Percentiles rank a stretch among this genome's conserved stretches.
Evolutionary conservation across 1,140 invertebrate genomes (phyloP).

Genomic region (Episyrphus balteatus): DNA sequence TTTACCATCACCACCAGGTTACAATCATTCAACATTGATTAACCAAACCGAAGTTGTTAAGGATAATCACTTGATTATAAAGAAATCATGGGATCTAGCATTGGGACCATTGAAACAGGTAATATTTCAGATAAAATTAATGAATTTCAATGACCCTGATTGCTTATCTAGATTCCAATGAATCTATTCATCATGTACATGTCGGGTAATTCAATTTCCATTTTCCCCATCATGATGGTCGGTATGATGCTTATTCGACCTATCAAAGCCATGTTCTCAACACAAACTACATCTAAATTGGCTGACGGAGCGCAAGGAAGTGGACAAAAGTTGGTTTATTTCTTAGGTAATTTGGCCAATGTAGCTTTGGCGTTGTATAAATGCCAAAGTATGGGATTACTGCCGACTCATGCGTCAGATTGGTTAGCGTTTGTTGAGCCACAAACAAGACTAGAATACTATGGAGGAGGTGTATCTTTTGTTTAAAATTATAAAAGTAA

Average conservation of each 20-base stretch:
- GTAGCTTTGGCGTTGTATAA: conserved; percentile 92
- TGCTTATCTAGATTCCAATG: conserved; percentile 93
- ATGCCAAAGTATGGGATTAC: conserved; percentile 95
- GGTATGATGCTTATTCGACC: conserved; percentile 95
- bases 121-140: conserved; percentile 5
- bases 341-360: conserved; percentile 90
- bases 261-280: conserved; percentile 86
- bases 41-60: conserved; percentile 62
- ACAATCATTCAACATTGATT: conserved; percentile 56
- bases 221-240: conserved; percentile 99
- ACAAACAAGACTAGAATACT: conserved; percentile 75
- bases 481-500: conserved; percentile 16
- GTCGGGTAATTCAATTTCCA: conserved; percentile 97
- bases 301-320: conserved; percentile 87
- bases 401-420: conserved; percentile 96
- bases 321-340: conserved; percentile 88
- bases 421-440: conserved; percentile 97
- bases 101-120: conserved; percentile 84
- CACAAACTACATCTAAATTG: conserved; percentile 87
- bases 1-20: conserved; percentile 71
- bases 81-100: conserved; percentile 97
- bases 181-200: conserved; percentile 99
- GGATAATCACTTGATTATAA: conserved; percentile 74
- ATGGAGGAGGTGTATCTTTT: conserved; percentile 71
- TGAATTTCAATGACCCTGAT: background rate